Evolutionary conservation across 2,888 invertebrate genomes (phyloP), one percentile per base, ranked within the genome.

Genomic region (Nezara viridula): DNA sequence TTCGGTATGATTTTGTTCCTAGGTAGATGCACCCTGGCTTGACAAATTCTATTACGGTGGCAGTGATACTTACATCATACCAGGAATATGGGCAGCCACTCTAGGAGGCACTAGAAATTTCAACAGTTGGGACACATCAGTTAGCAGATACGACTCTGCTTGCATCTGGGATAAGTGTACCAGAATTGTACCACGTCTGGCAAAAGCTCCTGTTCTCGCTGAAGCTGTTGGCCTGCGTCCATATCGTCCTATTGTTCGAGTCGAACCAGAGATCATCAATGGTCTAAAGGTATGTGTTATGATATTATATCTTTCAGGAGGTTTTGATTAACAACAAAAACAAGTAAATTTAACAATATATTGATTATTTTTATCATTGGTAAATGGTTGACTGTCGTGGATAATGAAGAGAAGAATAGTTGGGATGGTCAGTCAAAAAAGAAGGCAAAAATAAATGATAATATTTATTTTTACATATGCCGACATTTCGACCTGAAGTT

Each of bases 21-120:
- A 96, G 95, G 95, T 96, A 0, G 94, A 95, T 89, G 98, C 98
- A 0, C 98, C 98, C 0, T 98, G 98, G 98, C 93, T 98, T 85
- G 98, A 97, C 93, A 96, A 95, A 16, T 98, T 97, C 89, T 96
- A 96, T 92, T 98, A 97, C 92, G 96, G 95, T 0, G 98, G 98
- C 92, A 95, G 95, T 90, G 97, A 97, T 91, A 96, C 97, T 0
- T 98, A 98, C 92, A 94, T 98, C 3, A 95, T 98, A 89, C 98
- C 98, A 10, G 96, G 95, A 0, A 94, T 95, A 90, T 94, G 96
- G 52, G 92, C 93, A 0, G 96, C 97, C 0, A 97, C 97, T 0
- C 93, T 98, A 52, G 98, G 99, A 0, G 98, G 98, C 0, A 95
- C 96, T 85, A 94, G 98, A 89, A 96, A 97, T 91, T 97, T 95